A percentile compares a stretch with the other conserved stretches of the same genome.
phyloP scores from a whole-genome alignment of 2,113 vertebrate genomes.

The Zosterops lateralis region DNA sequence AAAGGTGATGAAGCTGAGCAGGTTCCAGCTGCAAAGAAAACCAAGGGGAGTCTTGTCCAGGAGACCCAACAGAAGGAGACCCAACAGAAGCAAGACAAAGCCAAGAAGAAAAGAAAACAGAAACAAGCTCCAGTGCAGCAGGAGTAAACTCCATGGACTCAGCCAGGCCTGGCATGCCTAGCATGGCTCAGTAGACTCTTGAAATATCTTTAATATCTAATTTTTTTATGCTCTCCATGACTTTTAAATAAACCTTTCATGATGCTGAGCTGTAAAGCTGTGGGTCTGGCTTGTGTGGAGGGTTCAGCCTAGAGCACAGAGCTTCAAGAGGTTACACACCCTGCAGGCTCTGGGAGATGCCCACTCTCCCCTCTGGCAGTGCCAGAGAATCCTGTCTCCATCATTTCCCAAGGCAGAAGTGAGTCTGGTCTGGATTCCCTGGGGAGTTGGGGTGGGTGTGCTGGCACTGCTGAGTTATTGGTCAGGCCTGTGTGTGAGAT shows the following conservation, averaged over 20 bases:
- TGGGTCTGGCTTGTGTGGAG: background rate
- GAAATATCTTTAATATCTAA: background rate
- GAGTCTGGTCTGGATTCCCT: background rate
- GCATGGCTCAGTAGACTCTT: background rate
- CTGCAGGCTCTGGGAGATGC: background rate
- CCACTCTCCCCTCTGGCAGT: background rate
- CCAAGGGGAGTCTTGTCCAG: background rate
- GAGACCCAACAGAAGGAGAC: background rate
- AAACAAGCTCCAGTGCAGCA: background rate
- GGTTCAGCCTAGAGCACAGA: background rate
- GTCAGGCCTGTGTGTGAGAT: background rate
- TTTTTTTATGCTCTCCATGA: constrained; percentile 31
- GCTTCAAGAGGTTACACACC: background rate
- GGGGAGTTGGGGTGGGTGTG: background rate
- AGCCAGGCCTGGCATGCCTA: background rate
- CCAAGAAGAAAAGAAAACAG: constrained; percentile 33
- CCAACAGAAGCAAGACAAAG: background rate
- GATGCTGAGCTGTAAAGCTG: background rate
- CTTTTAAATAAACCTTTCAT: constrained; percentile 49
- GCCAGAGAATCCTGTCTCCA: background rate
- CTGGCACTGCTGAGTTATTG: background rate
- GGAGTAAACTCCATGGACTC: background rate
- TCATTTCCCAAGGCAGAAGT: background rate
- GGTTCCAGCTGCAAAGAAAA: constrained; percentile 54
- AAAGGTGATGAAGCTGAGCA: background rate